These are phyloP conservation scores for Bibio marci DNA, from an alignment of 2,888 invertebrate genomes.

Conservation along the genomic window DNA sequence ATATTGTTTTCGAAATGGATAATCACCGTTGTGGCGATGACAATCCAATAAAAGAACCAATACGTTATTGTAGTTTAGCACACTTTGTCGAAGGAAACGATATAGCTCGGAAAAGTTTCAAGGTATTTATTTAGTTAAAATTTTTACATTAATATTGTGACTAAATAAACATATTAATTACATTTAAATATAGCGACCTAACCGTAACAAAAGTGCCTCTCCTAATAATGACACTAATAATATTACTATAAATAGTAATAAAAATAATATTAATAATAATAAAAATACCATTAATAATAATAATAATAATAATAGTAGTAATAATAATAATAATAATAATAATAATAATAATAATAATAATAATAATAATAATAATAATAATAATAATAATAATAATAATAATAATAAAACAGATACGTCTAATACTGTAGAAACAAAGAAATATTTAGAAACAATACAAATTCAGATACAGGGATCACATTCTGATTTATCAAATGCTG, in stretches of 20 bases:
- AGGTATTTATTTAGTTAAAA: conserved; percentile 21
- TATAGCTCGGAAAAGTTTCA: conserved; percentile 62
- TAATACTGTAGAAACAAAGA: conserved; percentile 13
- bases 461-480: conserved; percentile 12
- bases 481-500: conserved; percentile 12
- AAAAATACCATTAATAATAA: conserved; percentile 9
- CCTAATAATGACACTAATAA: neutral
- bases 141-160: neutral
- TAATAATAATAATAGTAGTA: conserved; percentile 21
- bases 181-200: conserved; percentile 8
- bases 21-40: conserved; percentile 31
- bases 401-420: conserved; percentile 19
- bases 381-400: conserved; percentile 19
- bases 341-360: conserved; percentile 28
- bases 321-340: conserved; percentile 25
- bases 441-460: conserved; percentile 13
- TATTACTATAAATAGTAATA: too few relatives aligned
- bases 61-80: conserved; percentile 61
- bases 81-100: conserved; percentile 72
- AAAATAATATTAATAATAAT: conserved; percentile 21
- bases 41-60: conserved; percentile 31
- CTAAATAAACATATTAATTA: neutral
- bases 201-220: conserved; percentile 10
- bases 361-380: conserved; percentile 19
- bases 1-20: conserved; percentile 44